Percentiles rank a stretch among this genome's conserved stretches.
Evolutionary conservation across 2,797 vertebrate genomes (phyloP).

Genomic region (Artibeus jamaicensis): DNA sequence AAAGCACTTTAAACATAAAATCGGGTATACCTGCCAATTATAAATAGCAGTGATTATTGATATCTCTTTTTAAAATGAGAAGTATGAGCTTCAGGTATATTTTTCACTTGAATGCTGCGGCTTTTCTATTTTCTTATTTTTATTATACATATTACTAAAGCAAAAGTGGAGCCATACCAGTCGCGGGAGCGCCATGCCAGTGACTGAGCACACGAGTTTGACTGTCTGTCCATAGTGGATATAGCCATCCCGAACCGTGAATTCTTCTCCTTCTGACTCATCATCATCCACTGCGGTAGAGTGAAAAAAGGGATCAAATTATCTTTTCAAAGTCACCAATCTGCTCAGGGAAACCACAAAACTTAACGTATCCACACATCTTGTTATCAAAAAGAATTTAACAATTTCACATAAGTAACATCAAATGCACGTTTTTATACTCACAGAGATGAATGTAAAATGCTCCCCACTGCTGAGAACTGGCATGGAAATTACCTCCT

Average conservation of each 20-base stretch:
- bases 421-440: conserved; percentile 73
- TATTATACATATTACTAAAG: not conserved
- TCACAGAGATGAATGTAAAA: conserved; percentile 98
- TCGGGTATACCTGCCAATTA: not conserved
- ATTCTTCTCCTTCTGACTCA: conserved; percentile 99
- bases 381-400: conserved; percentile 17
- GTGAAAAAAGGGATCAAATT: conserved; percentile 68
- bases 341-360: conserved; percentile 17
- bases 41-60: not conserved
- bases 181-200: conserved; percentile 98
- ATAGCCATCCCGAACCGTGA: conserved; percentile 98
- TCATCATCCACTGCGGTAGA: conserved; percentile 93
- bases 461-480: conserved; percentile 98
- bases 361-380: not conserved
- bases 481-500: conserved; percentile 99
- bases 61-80: not conserved
- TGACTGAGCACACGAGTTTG: conserved; percentile 98
- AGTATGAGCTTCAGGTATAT: not conserved
- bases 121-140: not conserved
- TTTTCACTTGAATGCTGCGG: not conserved
- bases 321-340: conserved; percentile 53
- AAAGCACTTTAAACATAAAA: not conserved
- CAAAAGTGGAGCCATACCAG: conserved; percentile 87
- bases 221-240: conserved; percentile 99
- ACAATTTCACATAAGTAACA: conserved; percentile 9